Evolutionary conservation across 2,888 invertebrate genomes (phyloP).

Genomic region (Callinectes sapidus): DNA sequence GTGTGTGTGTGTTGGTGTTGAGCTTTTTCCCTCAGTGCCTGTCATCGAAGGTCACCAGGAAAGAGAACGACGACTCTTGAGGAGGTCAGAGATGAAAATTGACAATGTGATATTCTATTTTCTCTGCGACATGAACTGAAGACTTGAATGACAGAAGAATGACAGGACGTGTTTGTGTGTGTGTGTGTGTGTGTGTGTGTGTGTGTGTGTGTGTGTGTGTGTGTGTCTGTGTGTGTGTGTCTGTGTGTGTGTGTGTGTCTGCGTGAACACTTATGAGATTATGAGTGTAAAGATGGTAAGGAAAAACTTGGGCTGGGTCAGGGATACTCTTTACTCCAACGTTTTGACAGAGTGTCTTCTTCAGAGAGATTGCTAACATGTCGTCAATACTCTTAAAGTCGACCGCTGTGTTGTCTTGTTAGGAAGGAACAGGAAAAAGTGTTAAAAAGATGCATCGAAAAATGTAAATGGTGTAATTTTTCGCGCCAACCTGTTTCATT

Average conservation of each 20-base stretch:
- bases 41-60: not conserved
- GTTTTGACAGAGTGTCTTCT: too few relatives aligned
- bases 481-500: slow-evolving; percentile 23
- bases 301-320: too few relatives aligned
- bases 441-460: not conserved
- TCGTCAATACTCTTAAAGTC: not conserved
- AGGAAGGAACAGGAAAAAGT: not conserved
- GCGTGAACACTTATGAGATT: not conserved
- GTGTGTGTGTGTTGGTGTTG: not conserved
- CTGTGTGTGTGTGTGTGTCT: slow-evolving; percentile 4
- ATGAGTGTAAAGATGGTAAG: too few relatives aligned
- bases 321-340: too few relatives aligned
- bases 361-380: not conserved
- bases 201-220: slow-evolving; percentile 8
- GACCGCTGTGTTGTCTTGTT: not conserved
- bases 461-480: not conserved
- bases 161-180: not conserved
- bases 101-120: not conserved
- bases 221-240: not conserved
- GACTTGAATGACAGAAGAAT: not conserved
- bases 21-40: not conserved
- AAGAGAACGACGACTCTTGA: not conserved
- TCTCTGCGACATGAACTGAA: not conserved
- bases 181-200: slow-evolving; percentile 12
- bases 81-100: not conserved